Evolutionary conservation across 2,888 invertebrate genomes (phyloP).

Genomic region (Drosophila neoperkinsi): DNA sequence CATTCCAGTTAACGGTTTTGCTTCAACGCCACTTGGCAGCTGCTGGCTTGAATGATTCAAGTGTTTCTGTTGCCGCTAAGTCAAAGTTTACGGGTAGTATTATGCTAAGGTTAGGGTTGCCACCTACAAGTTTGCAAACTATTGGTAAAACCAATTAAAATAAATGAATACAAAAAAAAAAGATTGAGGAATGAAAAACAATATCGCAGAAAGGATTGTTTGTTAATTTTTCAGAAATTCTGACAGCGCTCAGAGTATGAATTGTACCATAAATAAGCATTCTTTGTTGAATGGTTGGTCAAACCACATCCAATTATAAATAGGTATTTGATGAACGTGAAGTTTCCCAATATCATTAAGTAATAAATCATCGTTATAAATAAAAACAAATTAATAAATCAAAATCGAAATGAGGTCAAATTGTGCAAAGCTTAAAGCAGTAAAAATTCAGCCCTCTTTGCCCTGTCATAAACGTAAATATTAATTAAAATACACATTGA

Average conservation of each 20-base stretch:
- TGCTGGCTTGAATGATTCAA: constrained; percentile 3
- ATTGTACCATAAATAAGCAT: not conserved
- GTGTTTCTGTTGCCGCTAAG: constrained; percentile 4
- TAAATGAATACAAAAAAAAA: not conserved
- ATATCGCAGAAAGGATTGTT: not conserved
- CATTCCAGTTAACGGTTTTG: constrained; percentile 1
- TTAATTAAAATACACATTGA: not conserved
- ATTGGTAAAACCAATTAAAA: not conserved
- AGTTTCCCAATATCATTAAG: not conserved
- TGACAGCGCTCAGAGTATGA: not conserved
- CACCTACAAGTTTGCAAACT: not conserved
- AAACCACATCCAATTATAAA: not conserved
- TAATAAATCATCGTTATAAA: not conserved
- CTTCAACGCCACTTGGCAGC: constrained; percentile 6
- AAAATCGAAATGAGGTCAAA: not conserved
- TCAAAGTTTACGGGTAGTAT: not conserved
- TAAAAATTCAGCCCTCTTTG: not conserved
- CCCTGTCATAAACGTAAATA: not conserved
- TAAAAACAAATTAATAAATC: not conserved
- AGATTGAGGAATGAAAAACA: not conserved
- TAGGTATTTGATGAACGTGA: not conserved
- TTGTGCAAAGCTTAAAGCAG: not conserved
- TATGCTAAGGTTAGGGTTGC: not conserved
- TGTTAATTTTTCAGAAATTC: not conserved
- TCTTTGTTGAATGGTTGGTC: not conserved